Evolutionary conservation across 2,797 vertebrate species (phyloP).

Genomic region (Emys orbicularis): DNA sequence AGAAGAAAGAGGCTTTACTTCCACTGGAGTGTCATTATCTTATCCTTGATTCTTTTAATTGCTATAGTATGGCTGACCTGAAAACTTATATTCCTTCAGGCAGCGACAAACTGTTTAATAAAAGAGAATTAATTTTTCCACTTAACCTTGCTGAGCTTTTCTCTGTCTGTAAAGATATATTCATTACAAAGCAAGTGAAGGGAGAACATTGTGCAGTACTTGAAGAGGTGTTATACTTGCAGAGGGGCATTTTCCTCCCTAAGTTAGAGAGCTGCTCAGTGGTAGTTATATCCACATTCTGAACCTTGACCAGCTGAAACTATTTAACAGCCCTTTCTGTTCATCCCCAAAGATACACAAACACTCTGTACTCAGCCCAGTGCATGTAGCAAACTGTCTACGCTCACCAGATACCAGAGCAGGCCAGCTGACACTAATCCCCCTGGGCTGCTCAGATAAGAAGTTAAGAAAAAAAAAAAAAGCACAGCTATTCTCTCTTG

Average conservation of each 20-base stretch:
- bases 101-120: background rate
- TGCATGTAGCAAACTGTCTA: background rate
- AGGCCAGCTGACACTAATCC: background rate
- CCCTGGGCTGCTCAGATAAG: background rate
- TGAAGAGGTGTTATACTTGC: background rate
- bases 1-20: background rate
- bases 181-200: rapidly evolving
- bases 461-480: background rate
- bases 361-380: background rate
- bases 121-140: background rate
- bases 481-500: background rate
- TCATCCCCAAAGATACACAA: background rate
- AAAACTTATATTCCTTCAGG: rapidly evolving
- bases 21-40: background rate
- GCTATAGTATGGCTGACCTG: background rate
- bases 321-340: background rate
- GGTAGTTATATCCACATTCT: background rate
- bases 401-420: background rate
- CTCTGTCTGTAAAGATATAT: background rate
- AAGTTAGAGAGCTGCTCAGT: rapidly evolving
- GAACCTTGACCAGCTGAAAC: background rate
- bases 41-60: background rate
- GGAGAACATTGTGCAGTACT: background rate
- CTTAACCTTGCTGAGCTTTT: background rate
- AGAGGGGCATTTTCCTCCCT: rapidly evolving